Percentiles rank a stretch among this genome's conserved stretches.
phyloP scores from a whole-genome alignment of 23 tunicate genomes.

The Diplosoma virens region DNA sequence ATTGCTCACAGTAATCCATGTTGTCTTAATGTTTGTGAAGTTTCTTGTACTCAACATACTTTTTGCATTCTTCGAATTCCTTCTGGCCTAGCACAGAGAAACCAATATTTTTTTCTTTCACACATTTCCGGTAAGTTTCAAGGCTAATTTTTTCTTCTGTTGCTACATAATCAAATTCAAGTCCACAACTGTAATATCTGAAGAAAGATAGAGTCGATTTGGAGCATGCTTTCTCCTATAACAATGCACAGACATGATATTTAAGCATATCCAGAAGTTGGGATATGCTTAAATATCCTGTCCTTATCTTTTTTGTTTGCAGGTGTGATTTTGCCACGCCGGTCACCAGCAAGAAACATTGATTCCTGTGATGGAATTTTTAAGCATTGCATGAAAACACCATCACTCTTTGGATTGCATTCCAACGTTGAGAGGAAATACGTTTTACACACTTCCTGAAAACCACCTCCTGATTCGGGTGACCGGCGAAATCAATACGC shows the following conservation, averaged over 20 bases:
- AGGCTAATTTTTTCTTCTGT: slow-evolving; percentile 2
- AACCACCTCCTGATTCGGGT: slow-evolving; percentile 5
- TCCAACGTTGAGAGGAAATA: slow-evolving; percentile 2
- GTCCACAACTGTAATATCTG: neutral
- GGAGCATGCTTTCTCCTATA: slow-evolving; percentile 1
- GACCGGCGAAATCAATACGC: neutral
- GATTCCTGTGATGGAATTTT: slow-evolving; percentile 1
- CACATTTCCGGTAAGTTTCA: neutral
- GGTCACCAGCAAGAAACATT: neutral
- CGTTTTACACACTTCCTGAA: neutral
- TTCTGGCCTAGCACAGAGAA: neutral
- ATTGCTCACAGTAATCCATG: slow-evolving; percentile 2
- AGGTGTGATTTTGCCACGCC: neutral
- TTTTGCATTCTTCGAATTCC: slow-evolving; percentile 6
- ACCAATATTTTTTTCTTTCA: neutral
- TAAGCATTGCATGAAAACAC: neutral
- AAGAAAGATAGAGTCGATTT: neutral
- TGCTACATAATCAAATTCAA: slow-evolving; percentile 1
- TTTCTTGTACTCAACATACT: slow-evolving; percentile 7
- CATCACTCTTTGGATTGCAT: slow-evolving; percentile 4
- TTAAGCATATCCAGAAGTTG: no score
- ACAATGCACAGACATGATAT: neutral
- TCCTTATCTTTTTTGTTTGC: neutral
- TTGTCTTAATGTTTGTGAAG: neutral
- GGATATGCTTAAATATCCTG: neutral